phyloP scores from a whole-genome alignment of 2,797 vertebrate species.

The Hippocampus kuda region DNA sequence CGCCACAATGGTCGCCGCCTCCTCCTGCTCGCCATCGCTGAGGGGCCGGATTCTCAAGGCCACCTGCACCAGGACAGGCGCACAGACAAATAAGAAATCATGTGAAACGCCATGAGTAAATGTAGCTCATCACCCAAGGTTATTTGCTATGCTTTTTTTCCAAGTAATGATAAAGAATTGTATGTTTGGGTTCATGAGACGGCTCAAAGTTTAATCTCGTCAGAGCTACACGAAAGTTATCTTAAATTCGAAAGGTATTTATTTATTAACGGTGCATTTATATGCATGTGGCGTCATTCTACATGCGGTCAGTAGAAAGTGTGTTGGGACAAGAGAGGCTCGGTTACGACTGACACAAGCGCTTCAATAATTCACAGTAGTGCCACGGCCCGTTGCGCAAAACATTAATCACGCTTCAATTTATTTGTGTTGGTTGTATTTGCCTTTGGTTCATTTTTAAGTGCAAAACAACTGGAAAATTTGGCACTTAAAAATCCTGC shows the following conservation, averaged over 20 bases:
- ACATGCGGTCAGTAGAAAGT: slow-evolving; percentile 32
- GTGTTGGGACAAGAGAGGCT: slow-evolving; percentile 39
- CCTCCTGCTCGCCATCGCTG: slow-evolving; percentile 77
- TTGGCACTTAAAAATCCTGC: not conserved
- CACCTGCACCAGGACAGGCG: slow-evolving; percentile 62
- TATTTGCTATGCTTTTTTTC: no score
- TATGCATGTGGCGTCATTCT: not conserved
- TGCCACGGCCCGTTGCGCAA: not conserved
- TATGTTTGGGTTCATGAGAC: not conserved
- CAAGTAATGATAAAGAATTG: no score
- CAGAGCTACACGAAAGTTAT: not conserved
- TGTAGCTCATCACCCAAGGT: no score
- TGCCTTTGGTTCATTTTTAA: not conserved
- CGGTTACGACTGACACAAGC: slow-evolving; percentile 42
- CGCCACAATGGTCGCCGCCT: slow-evolving; percentile 76
- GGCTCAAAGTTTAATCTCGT: not conserved
- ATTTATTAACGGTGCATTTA: not conserved
- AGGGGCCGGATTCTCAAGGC: slow-evolving; percentile 83
- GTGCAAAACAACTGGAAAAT: not conserved
- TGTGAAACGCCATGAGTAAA: not conserved
- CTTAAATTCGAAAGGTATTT: not conserved
- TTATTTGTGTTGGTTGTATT: not conserved
- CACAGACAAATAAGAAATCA: not conserved
- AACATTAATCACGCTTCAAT: not conserved
- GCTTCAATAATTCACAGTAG: slow-evolving; percentile 61